Evolutionary conservation across 2,888 invertebrate species (phyloP), one percentile per base, ranked within the genome.

Genomic region (Mechanitis messenoides): DNA sequence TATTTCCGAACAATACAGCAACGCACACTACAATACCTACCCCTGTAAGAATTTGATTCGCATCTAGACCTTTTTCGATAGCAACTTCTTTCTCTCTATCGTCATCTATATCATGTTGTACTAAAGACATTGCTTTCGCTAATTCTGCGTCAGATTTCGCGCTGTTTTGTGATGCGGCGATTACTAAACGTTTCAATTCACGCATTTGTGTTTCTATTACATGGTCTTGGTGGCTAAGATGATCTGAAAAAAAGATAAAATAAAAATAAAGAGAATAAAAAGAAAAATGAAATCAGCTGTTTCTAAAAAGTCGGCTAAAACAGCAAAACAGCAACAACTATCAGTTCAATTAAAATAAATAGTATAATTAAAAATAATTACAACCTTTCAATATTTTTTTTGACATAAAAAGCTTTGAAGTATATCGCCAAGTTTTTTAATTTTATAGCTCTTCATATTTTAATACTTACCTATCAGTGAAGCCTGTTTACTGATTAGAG

Each of bases 51-150:
- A 89, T 74, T 56, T 88, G 88, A 56, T 84, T 84, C 0, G 84
- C 77, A 58, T 86, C 84, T 3, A 83, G 7, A 0, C 78, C 74
- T 60, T 73, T 79, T 6, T 72, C 63, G 20, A 72, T 72, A 0
- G 68, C 65, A 0, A 68, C 68, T 3, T 77, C 74, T 0, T 77
- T 77, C 2, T 74, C 78, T 1, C 84, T 83, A 0, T 75, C 80
- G 0, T 87, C 87, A 59, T 87, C 89, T 4, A 87, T 55, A 3
- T 87, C 88, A 0, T 87, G 87, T 28, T 89, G 87, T 4, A 89
- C 90, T 0, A 70, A 83, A 0, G 83, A 80, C 1, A 90, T 66
- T 0, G 81, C 87, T 68, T 85, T 85, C 0, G 87, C 80, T 2
- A 90, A 69, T 53, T 85, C 83, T 0, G 85, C 85, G 64, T 90